Evolutionary conservation across 2,888 invertebrate genomes (phyloP).

Genomic region (Yponomeuta malinellus): DNA sequence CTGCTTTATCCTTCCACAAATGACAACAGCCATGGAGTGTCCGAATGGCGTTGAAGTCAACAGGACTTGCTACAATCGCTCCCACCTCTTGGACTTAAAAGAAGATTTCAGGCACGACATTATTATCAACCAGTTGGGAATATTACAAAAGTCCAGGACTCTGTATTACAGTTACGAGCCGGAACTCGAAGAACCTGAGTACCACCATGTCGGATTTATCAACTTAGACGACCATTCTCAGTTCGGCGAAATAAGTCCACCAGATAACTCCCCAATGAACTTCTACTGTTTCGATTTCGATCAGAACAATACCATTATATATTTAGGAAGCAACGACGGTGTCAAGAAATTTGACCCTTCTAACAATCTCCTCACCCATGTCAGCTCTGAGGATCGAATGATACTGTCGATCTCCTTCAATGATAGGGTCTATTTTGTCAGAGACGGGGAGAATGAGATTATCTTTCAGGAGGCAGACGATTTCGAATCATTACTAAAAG

Average conservation of each 20-base stretch:
- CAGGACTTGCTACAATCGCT: slow-evolving; percentile 44
- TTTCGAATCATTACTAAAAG: slow-evolving; percentile 42
- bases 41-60: slow-evolving; percentile 43
- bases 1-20: not conserved
- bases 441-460: slow-evolving; percentile 28
- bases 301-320: slow-evolving; percentile 47
- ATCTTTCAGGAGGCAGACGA: slow-evolving; percentile 34
- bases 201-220: slow-evolving; percentile 54
- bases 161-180: slow-evolving; percentile 60
- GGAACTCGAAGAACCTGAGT: slow-evolving; percentile 47
- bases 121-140: slow-evolving; percentile 50
- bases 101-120: slow-evolving; percentile 49
- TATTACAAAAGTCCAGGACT: slow-evolving; percentile 41
- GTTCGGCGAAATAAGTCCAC: slow-evolving; percentile 35
- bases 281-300: slow-evolving; percentile 60
- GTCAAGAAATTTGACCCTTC: slow-evolving; percentile 43
- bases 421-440: slow-evolving; percentile 48
- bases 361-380: slow-evolving; percentile 36
- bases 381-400: slow-evolving; percentile 50
- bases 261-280: slow-evolving; percentile 37
- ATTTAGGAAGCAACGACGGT: slow-evolving; percentile 56
- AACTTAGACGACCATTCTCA: slow-evolving; percentile 35
- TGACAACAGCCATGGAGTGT: slow-evolving; percentile 34
- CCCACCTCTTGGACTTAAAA: slow-evolving; percentile 43
- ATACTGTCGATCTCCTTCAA: slow-evolving; percentile 49